Percentiles rank a stretch among this genome's conserved stretches.
Evolutionary conservation across 2,797 vertebrate genomes (phyloP).

Genomic region (Coracias cyanogaster): DNA sequence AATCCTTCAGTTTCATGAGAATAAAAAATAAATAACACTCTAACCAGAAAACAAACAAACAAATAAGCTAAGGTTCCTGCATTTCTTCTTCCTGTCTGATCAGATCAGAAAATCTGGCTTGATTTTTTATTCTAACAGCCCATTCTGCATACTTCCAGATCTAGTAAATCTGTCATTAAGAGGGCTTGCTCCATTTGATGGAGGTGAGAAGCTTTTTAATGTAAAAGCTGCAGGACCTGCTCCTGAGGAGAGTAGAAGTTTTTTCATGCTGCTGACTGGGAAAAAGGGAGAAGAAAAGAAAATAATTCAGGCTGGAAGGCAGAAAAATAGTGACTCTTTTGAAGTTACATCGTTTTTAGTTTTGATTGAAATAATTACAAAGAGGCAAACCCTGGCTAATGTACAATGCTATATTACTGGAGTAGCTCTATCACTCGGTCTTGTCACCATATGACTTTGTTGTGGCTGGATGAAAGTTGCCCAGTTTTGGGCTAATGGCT

Average conservation of each 20-base stretch:
- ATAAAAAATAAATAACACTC: slow-evolving; percentile 44
- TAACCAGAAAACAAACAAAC: slow-evolving; percentile 55
- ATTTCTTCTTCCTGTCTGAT: slow-evolving; percentile 30
- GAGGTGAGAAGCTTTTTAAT: not conserved
- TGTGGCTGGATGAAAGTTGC: not conserved
- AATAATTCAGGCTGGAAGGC: not conserved
- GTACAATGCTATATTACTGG: not conserved
- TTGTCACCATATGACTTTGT: not conserved
- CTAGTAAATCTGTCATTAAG: not conserved
- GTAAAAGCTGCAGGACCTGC: not conserved
- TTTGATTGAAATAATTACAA: not conserved
- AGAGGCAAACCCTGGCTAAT: not conserved
- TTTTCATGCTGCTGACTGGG: not conserved
- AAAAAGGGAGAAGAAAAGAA: not conserved
- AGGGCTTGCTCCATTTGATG: not conserved
- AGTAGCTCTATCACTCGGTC: not conserved
- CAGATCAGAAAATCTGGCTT: slow-evolving; percentile 28
- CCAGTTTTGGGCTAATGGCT: not conserved
- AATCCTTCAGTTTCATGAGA: slow-evolving; percentile 31
- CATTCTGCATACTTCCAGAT: not conserved
- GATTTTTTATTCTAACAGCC: slow-evolving; percentile 25
- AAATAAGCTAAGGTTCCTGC: slow-evolving; percentile 8
- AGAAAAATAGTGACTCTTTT: not conserved
- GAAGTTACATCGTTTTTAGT: not conserved
- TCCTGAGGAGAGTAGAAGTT: not conserved